phyloP scores from a whole-genome alignment of 1,140 invertebrate species.

The Drosophila setifemur region DNA sequence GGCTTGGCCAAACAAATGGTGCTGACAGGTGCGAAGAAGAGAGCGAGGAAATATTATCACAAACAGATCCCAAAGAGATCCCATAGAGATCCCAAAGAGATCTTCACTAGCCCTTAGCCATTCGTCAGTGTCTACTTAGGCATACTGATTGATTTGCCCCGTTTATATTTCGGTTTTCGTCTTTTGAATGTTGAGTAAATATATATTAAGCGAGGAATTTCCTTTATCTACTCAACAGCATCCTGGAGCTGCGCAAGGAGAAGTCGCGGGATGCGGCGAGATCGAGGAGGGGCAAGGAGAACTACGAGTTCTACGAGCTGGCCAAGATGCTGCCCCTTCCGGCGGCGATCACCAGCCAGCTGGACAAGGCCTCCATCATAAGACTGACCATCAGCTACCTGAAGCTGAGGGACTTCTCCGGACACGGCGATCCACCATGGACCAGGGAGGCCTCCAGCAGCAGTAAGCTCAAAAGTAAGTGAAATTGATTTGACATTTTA shows the following conservation, averaged over 20 bases:
- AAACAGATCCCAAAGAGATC: slow-evolving; percentile 16
- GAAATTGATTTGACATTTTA: neutral
- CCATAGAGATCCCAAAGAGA: neutral
- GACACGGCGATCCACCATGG: slow-evolving; percentile 97
- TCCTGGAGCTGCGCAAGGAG: slow-evolving; percentile 97
- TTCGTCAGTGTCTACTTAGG: slow-evolving; percentile 74
- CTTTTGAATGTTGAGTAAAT: slow-evolving; percentile 5
- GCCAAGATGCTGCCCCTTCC: slow-evolving; percentile 98
- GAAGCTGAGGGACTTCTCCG: slow-evolving; percentile 96
- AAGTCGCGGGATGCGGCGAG: slow-evolving; percentile 98
- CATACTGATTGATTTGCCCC: slow-evolving; percentile 46
- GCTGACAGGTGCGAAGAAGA: slow-evolving; percentile 60
- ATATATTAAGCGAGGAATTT: neutral
- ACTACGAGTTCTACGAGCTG: slow-evolving; percentile 99
- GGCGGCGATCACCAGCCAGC: slow-evolving; percentile 97
- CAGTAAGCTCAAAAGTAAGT: slow-evolving; percentile 94
- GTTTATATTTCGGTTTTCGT: neutral
- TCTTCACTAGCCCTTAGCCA: slow-evolving; percentile 3
- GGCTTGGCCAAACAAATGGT: slow-evolving; percentile 57
- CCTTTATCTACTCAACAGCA: slow-evolving; percentile 88
- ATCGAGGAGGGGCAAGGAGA: slow-evolving; percentile 97
- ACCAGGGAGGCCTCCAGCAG: slow-evolving; percentile 89
- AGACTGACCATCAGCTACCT: slow-evolving; percentile 98
- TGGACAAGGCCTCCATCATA: slow-evolving; percentile 99
- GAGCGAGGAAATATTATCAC: too few species aligned